Evolutionary conservation across 2,797 vertebrate genomes (phyloP), one percentile per base, ranked within the genome.

Genomic region (Furcifer pardalis): DNA sequence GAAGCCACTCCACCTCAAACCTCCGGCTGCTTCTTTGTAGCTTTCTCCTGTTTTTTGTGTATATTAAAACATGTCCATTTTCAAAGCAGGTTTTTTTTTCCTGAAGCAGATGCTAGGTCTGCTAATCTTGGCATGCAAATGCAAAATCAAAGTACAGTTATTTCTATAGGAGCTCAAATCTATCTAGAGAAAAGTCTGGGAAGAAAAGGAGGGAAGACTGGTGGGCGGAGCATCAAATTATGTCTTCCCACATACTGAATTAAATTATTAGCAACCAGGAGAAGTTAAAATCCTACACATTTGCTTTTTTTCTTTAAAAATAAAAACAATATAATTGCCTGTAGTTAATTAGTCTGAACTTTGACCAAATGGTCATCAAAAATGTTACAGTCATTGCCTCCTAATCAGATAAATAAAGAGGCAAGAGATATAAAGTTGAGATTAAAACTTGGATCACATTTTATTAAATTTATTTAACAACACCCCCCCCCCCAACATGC

Each of bases 61-160:
- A 59, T 65, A 82, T 86, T 86, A 78, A 86, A 86, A 78, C 78
- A 86, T 63, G 85, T 72, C 69, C 73, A 56, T 72, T 56, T 86
- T 82, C 59, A 49, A 78, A 66, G 65, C 59, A 27, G 30, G 10
- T 46, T 44, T 23, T 8, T 4, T 23, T 1, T 35, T 42, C 2
- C 6, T 12, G 13, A 27, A 63, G 76, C 56, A 79, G 56, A 79
- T 79, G 68, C 59, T 63, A 63, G 30, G 17, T 46, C 52, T 63
- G 32, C 63, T 66, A 63, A 63, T 79, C 59, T 49, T 63, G 42
- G 23, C 65, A 49, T 49, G 32, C 1, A 35, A 77, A 79, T 62
- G 40, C 17, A 68, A 32, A 42, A 37, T 27, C 15, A 78, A 84
- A 62, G 71, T 71, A 32, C 7, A 13, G 40, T 30, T 13, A 63